Evolutionary conservation across 23 tunicate species (phyloP), one percentile per base, ranked within the genome.

Genomic region (Corella eumyota): DNA sequence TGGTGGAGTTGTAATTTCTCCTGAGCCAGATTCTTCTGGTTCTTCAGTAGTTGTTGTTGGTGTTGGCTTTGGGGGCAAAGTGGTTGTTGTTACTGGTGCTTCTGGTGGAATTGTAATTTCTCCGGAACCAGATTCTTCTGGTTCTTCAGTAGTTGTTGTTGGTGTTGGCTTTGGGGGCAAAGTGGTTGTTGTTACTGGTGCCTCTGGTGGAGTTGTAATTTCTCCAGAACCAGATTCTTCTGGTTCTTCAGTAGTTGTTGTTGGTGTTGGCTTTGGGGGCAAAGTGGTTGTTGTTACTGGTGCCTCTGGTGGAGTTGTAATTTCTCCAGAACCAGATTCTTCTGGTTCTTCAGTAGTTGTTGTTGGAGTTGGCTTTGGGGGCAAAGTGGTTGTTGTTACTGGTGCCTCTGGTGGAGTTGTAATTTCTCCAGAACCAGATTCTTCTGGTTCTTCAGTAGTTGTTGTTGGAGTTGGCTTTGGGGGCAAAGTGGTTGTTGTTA

Each of bases 191-290:
- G 64, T 61, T 46, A 58, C 40, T 33, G 77, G 60, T 34, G 76
- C 74, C 19, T 46, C 63, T 54, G 95, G 76, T 49, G 32, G 83
- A n/a, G 67, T 31, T 17, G 64, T 61, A 4, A 25, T 58, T 26
- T 54, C 62, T 38, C 85, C 85, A 6, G 85, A 78, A 2, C 85
- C 85, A 34, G 76, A 58, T 70, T 71, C 79, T 58, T 65, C 81
- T 35, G 80, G 50, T 23, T 72, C 65, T 19, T 65, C 72, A 25
- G 72, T 66, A 23, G 75, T 64, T 37, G 95, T 70, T 24, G 74
- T 68, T 36, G 66, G 61, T 25, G 58, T 25, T 46, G 77, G 67
- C 45, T 59, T 60, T 55, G 36, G 35, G 0, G 80, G 67, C 29
- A 26, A 37, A 30, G 82, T 58, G 23, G 95, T 76, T 11, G 77